A percentile compares a stretch with the other conserved stretches of the same genome.
Conservation (phyloP, 1,140 invertebrate genomes). For the Rhizoglyphus robini region DNA sequence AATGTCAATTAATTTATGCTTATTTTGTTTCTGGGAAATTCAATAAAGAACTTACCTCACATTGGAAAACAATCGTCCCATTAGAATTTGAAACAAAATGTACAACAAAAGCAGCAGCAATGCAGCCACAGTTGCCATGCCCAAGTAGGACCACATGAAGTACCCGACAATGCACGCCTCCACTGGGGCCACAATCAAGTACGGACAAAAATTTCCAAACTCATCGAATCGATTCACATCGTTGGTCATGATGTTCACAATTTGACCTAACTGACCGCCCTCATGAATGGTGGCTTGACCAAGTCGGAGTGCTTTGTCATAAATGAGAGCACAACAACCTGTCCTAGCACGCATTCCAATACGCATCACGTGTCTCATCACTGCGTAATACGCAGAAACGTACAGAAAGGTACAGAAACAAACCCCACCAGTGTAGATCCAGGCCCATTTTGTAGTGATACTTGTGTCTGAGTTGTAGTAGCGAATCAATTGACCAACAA, state of each 20-base stretch:
- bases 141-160: slow-evolving; percentile 19
- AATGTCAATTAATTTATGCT: too few species aligned
- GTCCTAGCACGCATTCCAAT: slow-evolving; percentile 40
- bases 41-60: too few species aligned
- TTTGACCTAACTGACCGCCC: slow-evolving; percentile 67
- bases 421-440: slow-evolving; percentile 21
- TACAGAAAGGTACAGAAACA: slow-evolving; percentile 40
- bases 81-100: slow-evolving; percentile 22
- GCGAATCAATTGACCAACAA: slow-evolving; percentile 12
- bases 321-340: slow-evolving; percentile 41
- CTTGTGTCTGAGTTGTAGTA: slow-evolving; percentile 21
- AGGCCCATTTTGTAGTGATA: not conserved
- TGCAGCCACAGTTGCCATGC: slow-evolving; percentile 8
- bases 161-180: slow-evolving; percentile 21
- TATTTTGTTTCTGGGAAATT: too few species aligned
- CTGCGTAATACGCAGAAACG: slow-evolving; percentile 49
- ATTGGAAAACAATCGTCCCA: slow-evolving; percentile 19
- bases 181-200: slow-evolving; percentile 22
- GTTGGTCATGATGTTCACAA: slow-evolving; percentile 82
- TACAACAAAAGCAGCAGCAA: slow-evolving; percentile 19
- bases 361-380: not conserved
- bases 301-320: slow-evolving; percentile 40
- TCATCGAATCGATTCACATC: slow-evolving; percentile 48
- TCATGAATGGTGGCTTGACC: slow-evolving; percentile 49
- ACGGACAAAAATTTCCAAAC: slow-evolving; percentile 14